phyloP scores from a whole-genome alignment of 2,113 vertebrate genomes.

The Ranitomeya imitator region DNA sequence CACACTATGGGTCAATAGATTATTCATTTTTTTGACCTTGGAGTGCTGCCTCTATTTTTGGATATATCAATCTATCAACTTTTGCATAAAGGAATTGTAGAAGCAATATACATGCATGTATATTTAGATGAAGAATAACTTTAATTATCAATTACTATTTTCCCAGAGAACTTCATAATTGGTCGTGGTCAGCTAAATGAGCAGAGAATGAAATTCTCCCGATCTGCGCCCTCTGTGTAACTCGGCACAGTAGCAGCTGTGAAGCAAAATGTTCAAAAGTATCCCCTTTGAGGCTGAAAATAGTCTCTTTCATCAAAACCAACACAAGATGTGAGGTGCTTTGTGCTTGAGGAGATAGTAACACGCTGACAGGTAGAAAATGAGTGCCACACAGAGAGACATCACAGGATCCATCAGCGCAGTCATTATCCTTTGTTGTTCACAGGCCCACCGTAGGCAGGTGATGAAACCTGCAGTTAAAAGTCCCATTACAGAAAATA shows the following conservation, averaged over 20 bases:
- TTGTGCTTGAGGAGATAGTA: conserved; percentile 56
- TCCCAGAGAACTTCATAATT: not conserved
- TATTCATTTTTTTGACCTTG: too few species aligned
- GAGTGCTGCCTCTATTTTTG: too few species aligned
- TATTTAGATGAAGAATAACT: not conserved
- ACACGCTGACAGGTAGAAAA: conserved; percentile 64
- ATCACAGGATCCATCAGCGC: conserved; percentile 73
- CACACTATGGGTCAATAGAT: too few species aligned
- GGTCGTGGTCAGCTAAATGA: too few species aligned
- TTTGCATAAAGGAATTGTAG: too few species aligned
- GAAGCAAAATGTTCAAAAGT: conserved; percentile 25
- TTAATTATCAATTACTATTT: not conserved
- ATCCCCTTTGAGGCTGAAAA: conserved; percentile 59
- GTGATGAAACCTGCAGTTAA: conserved; percentile 82
- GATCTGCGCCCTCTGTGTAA: not conserved
- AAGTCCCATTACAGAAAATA: conserved; percentile 74
- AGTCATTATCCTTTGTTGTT: conserved; percentile 79
- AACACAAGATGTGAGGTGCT: conserved; percentile 55
- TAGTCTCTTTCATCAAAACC: conserved; percentile 67
- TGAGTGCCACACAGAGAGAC: conserved; percentile 71
- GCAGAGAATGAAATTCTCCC: not conserved
- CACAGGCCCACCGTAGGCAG: conserved; percentile 74
- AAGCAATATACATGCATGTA: not conserved
- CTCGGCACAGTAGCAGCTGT: conserved; percentile 24
- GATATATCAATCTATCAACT: too few species aligned